Evolutionary conservation across 1,140 invertebrate species (phyloP), one percentile per base, ranked within the genome.

Genomic region (Manduca sexta): DNA sequence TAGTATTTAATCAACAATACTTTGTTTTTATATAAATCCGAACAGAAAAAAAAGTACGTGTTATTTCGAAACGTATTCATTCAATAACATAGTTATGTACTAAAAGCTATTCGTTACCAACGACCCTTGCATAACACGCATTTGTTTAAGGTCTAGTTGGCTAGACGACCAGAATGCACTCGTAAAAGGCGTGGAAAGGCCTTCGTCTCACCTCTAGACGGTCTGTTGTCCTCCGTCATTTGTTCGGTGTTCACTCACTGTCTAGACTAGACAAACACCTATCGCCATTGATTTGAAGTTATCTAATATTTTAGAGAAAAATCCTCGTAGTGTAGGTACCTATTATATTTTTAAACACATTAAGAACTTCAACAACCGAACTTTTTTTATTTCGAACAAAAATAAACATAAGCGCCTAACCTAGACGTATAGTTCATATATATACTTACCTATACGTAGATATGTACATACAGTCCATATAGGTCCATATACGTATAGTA

Each of bases 141-240:
- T 26, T 49, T 13, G 52, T 41, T 29, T 55, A 39, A 12, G 43
- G 42, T 43, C 33, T 47, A 56, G 31, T 33, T 35, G 52, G 47
- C 56, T 42, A 60, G 56, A 55, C 54, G 31, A 38, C 48, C 55
- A 63, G 59, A 55, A 62, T 69, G 72, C 67, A 71, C 35, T 54
- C 45, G 45, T 58, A 57, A 62, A 70, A 70, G 64, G 58, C 55
- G 64, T 37, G 39, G 37, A 44, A 56, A 70, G 69, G 74, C 71
- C 71, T 76, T 74, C 65, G 49, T 64, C 53, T 79, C 73, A 79
- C 75, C 73, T 79, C 64, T 64, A 73, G 75, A 79, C 73, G 69
- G 41, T 73, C 62, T 70, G 64, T 64, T 66, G 69, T 78, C 69
- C 66, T 73, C 57, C 54, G 58, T 52, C 56, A 51, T 52, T 56